Percentiles rank a stretch among this genome's conserved stretches.
Conservation (phyloP, 2,888 invertebrate species). For the Mellilla xanthometata region DNA sequence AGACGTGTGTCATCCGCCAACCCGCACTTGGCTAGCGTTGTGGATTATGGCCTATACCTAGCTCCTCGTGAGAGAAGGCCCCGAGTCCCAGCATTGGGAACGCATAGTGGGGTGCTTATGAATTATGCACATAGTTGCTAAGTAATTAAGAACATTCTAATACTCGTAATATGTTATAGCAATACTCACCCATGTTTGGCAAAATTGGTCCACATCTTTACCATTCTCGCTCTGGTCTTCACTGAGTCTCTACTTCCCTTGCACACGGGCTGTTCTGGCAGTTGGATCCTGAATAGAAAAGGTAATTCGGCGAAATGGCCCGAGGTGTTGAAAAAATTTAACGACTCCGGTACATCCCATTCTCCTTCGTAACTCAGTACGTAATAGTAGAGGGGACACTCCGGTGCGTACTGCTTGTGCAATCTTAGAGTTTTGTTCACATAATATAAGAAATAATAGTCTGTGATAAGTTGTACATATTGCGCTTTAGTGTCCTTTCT, state of each 20-base stretch:
- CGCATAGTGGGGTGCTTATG: no score
- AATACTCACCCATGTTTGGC: conserved; percentile 70
- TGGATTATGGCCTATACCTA: no score
- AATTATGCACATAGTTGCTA: no score
- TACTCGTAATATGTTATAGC: no score
- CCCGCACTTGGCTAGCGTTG: no score
- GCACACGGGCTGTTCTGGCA: conserved; percentile 38
- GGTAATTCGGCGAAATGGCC: conserved; percentile 67
- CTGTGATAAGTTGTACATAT: conserved; percentile 65
- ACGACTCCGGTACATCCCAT: conserved; percentile 54
- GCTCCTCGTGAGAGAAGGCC: no score
- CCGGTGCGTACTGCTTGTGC: conserved; percentile 56
- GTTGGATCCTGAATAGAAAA: conserved; percentile 59
- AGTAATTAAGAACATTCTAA: no score
- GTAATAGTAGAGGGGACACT: conserved; percentile 66
- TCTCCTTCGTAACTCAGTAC: conserved; percentile 63
- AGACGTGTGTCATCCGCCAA: no score
- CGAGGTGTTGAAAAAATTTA: conserved; percentile 53
- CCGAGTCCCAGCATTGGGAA: no score
- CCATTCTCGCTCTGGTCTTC: conserved; percentile 56
- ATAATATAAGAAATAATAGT: conserved; percentile 68
- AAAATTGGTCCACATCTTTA: conserved; percentile 78
- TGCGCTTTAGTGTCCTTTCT: conserved; percentile 58
- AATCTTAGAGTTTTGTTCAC: conserved; percentile 63
- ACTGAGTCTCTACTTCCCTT: conserved; percentile 64